A percentile compares a stretch with the other conserved stretches of the same genome.
Conservation (phyloP, 2,797 vertebrate species). For the Coranthus polyacanthus region DNA sequence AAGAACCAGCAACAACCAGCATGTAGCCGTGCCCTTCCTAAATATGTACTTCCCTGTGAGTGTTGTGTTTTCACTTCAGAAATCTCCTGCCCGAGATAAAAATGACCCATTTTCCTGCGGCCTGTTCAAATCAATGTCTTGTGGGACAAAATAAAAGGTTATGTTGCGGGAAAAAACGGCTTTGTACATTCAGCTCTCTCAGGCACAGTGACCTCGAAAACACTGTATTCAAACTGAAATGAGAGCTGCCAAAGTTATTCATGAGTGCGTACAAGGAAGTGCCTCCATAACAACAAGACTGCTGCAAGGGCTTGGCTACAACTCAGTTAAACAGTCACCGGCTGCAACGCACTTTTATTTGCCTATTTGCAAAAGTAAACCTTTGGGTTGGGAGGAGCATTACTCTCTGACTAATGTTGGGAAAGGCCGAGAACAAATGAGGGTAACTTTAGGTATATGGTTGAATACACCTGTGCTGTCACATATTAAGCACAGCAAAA, state of each 20-base stretch:
- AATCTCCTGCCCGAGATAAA: constrained; percentile 33
- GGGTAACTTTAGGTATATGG: no score
- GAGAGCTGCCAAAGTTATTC: constrained; percentile 15
- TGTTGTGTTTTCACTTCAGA: constrained; percentile 31
- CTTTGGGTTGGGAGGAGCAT: no score
- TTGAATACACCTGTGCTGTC: no score
- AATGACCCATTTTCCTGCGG: constrained; percentile 47
- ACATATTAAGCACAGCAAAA: no score
- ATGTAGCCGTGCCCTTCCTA: constrained; percentile 36
- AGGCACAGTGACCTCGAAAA: constrained; percentile 4
- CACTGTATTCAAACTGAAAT: constrained; percentile 22
- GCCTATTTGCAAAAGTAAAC: constrained; percentile 12
- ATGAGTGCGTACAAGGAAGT: constrained; percentile 42
- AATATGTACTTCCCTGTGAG: constrained; percentile 39
- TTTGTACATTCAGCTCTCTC: neutral
- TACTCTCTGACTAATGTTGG: no score
- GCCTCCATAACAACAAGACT: constrained; percentile 21
- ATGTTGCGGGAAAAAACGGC: constrained; percentile 7
- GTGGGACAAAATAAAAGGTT: constrained; percentile 17
- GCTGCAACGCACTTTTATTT: constrained; percentile 30
- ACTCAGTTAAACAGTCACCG: constrained; percentile 15
- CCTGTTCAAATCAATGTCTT: constrained; percentile 27
- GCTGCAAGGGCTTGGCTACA: constrained; percentile 13
- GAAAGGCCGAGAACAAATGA: no score
- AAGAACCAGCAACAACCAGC: constrained; percentile 15